These are phyloP conservation scores for Lytechinus variegatus DNA, from an alignment of 35 echinoderm and acorn worm species.

Conservation along the genomic window DNA sequence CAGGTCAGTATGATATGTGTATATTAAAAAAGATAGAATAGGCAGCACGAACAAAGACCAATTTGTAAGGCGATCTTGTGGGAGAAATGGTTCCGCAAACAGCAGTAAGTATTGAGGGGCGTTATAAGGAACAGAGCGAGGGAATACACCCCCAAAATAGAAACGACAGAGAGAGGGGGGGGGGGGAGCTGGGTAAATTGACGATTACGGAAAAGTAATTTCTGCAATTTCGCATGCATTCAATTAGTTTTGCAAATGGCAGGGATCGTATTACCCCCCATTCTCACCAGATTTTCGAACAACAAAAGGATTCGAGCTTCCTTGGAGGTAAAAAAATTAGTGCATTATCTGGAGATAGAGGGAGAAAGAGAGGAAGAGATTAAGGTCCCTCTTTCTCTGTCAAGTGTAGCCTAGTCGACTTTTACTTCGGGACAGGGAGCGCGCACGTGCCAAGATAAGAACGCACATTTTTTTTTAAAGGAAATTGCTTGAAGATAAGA, in stretches of 20 bases:
- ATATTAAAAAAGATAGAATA: neutral
- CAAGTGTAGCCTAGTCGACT: neutral
- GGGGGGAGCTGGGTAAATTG: neutral
- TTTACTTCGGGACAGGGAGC: neutral
- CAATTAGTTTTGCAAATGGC: constrained; percentile 34
- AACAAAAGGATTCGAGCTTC: neutral
- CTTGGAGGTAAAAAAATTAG: neutral
- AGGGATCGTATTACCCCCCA: neutral
- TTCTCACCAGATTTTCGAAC: neutral
- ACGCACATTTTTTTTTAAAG: neutral
- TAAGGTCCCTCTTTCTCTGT: neutral
- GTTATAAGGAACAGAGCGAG: neutral
- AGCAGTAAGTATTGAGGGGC: neutral
- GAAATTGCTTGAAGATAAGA: neutral
- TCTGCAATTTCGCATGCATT: constrained; percentile 4
- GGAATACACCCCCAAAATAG: neutral
- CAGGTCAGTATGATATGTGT: neutral
- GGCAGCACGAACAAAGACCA: neutral
- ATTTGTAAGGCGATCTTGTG: neutral
- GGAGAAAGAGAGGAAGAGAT: neutral
- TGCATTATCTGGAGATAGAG: neutral
- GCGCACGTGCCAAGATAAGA: neutral
- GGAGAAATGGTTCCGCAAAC: neutral
- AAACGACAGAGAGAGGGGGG: neutral
- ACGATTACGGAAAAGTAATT: constrained; percentile 3